Evolutionary conservation across 2,888 invertebrate genomes (phyloP), one percentile per base, ranked within the genome.

Genomic region (Scaptomyza cyrtandrae): DNA sequence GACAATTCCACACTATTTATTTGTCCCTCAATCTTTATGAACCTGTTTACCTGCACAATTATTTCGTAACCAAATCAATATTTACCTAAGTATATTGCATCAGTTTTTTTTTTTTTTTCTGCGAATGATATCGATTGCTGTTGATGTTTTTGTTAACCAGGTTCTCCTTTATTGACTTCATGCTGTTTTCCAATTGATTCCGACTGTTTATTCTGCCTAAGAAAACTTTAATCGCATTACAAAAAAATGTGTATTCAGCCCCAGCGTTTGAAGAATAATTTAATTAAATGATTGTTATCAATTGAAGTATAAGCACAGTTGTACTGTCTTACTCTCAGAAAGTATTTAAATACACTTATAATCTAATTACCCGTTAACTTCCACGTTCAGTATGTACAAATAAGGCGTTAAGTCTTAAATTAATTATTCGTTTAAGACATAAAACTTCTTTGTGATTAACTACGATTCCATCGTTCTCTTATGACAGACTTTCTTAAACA

Each of bases 31-130:
- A 39, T 14, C 39, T 14, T n/a, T 44, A 14, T 48, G 14, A 46
- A 14, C 35, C 49, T 77, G 60, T 85, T 86, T 79, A 71, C 81
- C 70, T 60, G 53, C 7, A 77, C 80, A 84, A 83, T 86, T 83
- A 84, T 77, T 86, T 84, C 63, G 63, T 44, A 59, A 63, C 61
- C 50, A 69, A 79, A 86, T 84, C 86, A 86, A 84, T 84, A 84
- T 84, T 84, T 84, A 77, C 78, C 61, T 63, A 74, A 71, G 75
- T 79, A 81, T 81, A 81, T 84, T 78, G 80, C 64, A 62, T 61
- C 57, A 68, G 62, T 54, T 19, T 29, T 19, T 13, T 10, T 13
- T 49, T 7, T 7, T 7, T 6, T 46, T 0, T 68, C 13, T 48
- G 11, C 16, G 57, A 70, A 67, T 75, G 72, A 63, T 2, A 24